phyloP scores from a whole-genome alignment of 2,888 invertebrate species.

The Beris chalybata region DNA sequence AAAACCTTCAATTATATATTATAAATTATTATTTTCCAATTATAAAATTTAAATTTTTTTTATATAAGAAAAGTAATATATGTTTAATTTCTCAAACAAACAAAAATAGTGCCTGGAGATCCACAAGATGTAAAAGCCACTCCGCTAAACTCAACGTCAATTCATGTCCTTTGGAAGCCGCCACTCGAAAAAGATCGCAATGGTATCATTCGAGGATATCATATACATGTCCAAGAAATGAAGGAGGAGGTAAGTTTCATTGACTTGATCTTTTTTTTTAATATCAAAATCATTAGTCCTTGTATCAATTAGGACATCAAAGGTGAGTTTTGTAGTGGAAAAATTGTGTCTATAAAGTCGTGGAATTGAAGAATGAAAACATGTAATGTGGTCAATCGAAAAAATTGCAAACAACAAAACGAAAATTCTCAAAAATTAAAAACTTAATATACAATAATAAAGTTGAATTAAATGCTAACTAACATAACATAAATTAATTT shows the following conservation, averaged over 20 bases:
- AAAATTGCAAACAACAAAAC: too few relatives aligned
- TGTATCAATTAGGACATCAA: too few relatives aligned
- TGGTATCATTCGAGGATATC: constrained; percentile 95
- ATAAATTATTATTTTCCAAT: constrained; percentile 23
- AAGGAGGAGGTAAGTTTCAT: constrained; percentile 72
- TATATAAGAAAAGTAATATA: constrained; percentile 6
- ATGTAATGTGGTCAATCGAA: too few relatives aligned
- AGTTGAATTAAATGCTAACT: too few relatives aligned
- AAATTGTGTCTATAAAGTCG: too few relatives aligned
- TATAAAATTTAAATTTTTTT: constrained; percentile 25
- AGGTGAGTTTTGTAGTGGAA: too few relatives aligned
- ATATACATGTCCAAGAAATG: constrained; percentile 91
- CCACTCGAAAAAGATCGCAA: constrained; percentile 90
- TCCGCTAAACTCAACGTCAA: constrained; percentile 92
- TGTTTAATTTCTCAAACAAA: background rate
- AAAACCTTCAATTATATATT: constrained; percentile 33
- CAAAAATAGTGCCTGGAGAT: constrained; percentile 87
- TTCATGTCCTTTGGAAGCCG: constrained; percentile 93
- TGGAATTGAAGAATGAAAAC: too few relatives aligned
- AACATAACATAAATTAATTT: too few relatives aligned
- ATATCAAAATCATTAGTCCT: too few relatives aligned
- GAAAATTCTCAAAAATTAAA: too few relatives aligned
- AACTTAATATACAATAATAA: too few relatives aligned
- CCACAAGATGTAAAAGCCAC: constrained; percentile 89
- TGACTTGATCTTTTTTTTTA: too few relatives aligned